Conservation (phyloP, 2,797 vertebrate genomes). For the Poeciliopsis paucimaculata region DNA sequence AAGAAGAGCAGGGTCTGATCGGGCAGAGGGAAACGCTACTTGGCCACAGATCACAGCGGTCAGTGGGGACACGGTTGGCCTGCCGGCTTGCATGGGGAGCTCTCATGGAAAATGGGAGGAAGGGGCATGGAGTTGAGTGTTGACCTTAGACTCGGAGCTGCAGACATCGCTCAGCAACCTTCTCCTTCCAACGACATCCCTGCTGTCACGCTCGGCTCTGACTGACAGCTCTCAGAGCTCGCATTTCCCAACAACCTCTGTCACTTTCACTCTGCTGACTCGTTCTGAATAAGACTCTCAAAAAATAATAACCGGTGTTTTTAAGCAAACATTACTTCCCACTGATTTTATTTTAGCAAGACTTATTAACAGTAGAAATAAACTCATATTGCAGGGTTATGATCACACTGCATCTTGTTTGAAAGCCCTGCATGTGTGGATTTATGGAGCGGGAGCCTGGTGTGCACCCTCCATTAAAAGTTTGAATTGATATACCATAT, state of each 20-base stretch:
- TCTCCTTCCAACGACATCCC: slow-evolving; percentile 43
- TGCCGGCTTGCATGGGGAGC: slow-evolving; percentile 65
- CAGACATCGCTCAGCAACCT: slow-evolving; percentile 52
- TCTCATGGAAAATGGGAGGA: slow-evolving; percentile 65
- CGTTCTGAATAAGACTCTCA: slow-evolving; percentile 23
- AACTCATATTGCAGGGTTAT: slow-evolving; percentile 30
- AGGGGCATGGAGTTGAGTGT: slow-evolving; percentile 62
- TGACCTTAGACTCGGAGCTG: slow-evolving; percentile 77
- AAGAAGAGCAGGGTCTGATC: slow-evolving; percentile 82
- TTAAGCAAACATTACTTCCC: slow-evolving; percentile 7
- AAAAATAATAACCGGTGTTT: slow-evolving; percentile 12
- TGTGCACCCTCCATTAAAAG: slow-evolving; percentile 69
- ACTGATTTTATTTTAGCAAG: slow-evolving; percentile 22
- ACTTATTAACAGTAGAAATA: slow-evolving; percentile 18
- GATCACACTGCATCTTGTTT: slow-evolving; percentile 32
- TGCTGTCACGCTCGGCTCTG: slow-evolving; percentile 48
- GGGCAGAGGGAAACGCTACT: slow-evolving; percentile 80
- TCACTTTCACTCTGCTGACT: slow-evolving; percentile 24
- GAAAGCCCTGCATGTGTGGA: slow-evolving; percentile 50
- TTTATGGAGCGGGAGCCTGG: slow-evolving; percentile 53
- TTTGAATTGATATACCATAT: slow-evolving; percentile 72
- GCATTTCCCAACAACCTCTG: slow-evolving; percentile 32
- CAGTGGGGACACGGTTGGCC: slow-evolving; percentile 81
- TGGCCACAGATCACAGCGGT: slow-evolving; percentile 85
- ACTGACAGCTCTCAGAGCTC: slow-evolving; percentile 52